Evolutionary conservation across 2,113 vertebrate species (phyloP), one percentile per base, ranked within the genome.

Genomic region (Oxyruncus cristatus): DNA sequence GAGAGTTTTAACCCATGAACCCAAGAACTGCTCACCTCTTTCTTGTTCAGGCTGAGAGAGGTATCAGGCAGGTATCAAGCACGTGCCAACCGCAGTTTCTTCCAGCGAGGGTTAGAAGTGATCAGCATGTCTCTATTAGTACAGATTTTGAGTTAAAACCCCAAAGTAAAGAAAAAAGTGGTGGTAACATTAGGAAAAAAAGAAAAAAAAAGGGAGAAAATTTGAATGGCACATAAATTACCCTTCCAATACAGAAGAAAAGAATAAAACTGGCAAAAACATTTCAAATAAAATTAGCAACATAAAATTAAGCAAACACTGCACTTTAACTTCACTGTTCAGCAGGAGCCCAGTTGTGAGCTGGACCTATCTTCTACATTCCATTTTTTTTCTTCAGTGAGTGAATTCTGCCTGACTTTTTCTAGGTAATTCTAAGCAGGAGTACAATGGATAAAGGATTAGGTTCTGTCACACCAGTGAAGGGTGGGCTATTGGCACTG

Each of bases 241-340:
- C 3, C 2, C 8, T 4, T 12, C 3, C 1, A 6, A 30, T 12
- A 58, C 4, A 17, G 21, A 62, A 59, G 14, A n/a, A 26, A 59
- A 55, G 2, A 72, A 53, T 14, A 61, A 67, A 71, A 72, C 9
- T 9, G 4, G 24, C 15, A 71, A 89, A 75, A 67, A 15, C 18
- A 32, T 9, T 85, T 65, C 15, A 58, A 52, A 66, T 30, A 58
- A 62, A 74, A 27, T n/a, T 21, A 61, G 33, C 11, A 84, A 21
- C 0, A 1, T 37, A 59, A 91, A 91, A 47, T 47, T 5, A 86
- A 66, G 41, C 4, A 88, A 92, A 85, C 21, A 24, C 7, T 72
- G 21, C 23, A 76, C 52, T 89, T 87, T 27, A 58, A 63, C 17
- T n/a, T n/a, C 49, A 37, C 32, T 85, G 30, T 3, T 85, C 12